A percentile compares a stretch with the other conserved stretches of the same genome.
These are phyloP conservation scores for Pseudochirops corinnae DNA, from an alignment of 2,797 vertebrate species.

Conservation along the genomic window DNA sequence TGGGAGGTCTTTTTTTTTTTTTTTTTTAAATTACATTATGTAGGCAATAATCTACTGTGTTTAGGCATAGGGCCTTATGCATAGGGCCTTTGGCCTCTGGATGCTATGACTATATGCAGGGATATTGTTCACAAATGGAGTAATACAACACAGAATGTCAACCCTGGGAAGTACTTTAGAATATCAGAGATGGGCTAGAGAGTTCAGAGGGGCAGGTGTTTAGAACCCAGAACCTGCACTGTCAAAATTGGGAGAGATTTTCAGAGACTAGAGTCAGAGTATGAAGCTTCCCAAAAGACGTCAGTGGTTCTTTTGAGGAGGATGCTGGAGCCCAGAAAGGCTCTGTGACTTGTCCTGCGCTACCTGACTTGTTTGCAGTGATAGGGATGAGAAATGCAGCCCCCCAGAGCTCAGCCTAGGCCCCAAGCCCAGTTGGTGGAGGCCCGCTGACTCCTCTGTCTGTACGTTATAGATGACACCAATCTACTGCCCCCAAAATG, in stretches of 20 bases:
- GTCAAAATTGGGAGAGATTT: neutral
- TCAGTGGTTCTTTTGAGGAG: no score
- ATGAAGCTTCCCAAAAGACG: neutral
- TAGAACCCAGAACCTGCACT: neutral
- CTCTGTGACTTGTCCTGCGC: neutral
- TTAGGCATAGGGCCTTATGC: neutral
- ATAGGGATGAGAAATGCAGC: neutral
- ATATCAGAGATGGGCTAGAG: neutral
- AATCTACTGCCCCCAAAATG: neutral
- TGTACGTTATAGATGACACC: neutral
- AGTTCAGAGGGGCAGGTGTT: neutral
- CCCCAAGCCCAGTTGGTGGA: neutral
- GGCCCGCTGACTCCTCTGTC: neutral
- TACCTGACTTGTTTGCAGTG: neutral
- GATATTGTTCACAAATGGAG: neutral
- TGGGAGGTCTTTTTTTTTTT: neutral
- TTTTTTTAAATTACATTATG: neutral
- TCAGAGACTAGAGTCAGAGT: neutral
- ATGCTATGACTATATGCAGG: neutral
- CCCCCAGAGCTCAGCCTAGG: neutral
- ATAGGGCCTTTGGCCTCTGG: neutral
- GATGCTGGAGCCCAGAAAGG: no score
- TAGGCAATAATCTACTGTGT: neutral
- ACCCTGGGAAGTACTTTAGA: neutral
- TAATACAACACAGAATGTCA: neutral